phyloP scores from a whole-genome alignment of 2,888 invertebrate species.

The Latrodectus elegans region DNA sequence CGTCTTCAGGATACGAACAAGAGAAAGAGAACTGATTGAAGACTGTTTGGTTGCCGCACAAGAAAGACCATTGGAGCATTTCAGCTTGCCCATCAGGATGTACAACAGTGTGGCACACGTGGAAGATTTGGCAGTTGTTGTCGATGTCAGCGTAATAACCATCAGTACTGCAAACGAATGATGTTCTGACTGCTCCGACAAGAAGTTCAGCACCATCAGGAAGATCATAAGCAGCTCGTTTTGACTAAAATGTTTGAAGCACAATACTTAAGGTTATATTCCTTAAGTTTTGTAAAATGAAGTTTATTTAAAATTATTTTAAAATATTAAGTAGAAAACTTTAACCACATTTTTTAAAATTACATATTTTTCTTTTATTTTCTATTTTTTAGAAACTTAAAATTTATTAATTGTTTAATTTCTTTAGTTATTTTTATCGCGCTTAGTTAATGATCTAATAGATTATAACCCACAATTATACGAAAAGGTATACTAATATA shows the following conservation, averaged over 20 bases:
- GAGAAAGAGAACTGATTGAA: constrained; percentile 70
- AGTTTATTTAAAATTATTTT: no score
- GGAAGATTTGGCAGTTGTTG: constrained; percentile 71
- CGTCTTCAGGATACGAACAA: constrained; percentile 68
- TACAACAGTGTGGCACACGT: constrained; percentile 67
- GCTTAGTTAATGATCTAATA: no score
- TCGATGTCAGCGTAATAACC: constrained; percentile 70
- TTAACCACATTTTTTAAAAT: no score
- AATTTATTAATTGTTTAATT: no score
- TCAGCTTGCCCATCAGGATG: constrained; percentile 60
- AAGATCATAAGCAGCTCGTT: constrained; percentile 69
- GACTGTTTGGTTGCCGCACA: constrained; percentile 70
- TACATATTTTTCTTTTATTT: no score
- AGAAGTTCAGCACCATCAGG: constrained; percentile 70
- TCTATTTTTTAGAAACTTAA: no score
- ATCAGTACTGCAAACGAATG: constrained; percentile 64
- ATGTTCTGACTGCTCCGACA: constrained; percentile 65
- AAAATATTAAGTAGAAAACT: no score
- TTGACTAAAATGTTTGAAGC: constrained; percentile 32
- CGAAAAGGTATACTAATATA: no score
- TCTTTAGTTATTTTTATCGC: no score
- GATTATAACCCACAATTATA: no score
- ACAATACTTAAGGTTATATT: no score
- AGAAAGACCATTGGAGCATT: constrained; percentile 69
- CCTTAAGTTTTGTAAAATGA: no score